Evolutionary conservation across 2,113 vertebrate genomes (phyloP).

Genomic region (Astatoreochromis straeleni): DNA sequence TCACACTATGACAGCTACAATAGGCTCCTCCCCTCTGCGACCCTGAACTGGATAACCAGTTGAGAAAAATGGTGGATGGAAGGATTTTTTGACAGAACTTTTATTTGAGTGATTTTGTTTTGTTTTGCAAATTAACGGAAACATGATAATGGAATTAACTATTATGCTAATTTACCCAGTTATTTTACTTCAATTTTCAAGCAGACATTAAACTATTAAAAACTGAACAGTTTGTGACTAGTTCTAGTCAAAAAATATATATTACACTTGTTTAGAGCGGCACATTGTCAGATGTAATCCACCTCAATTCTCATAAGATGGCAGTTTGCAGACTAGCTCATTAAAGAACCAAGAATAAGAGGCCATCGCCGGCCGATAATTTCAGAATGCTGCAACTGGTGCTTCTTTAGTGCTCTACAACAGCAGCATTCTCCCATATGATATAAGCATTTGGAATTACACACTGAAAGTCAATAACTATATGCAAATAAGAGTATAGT

Average conservation of each 20-base stretch:
- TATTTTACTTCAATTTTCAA: background rate
- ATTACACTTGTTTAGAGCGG: background rate
- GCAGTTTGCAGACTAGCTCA: background rate
- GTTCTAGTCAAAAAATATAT: background rate
- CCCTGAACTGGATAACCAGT: background rate
- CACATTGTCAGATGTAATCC: background rate
- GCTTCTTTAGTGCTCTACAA: background rate
- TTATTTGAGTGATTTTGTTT: background rate
- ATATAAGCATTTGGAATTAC: background rate
- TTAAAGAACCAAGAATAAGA: background rate
- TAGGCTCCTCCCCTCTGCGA: background rate
- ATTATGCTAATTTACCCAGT: background rate
- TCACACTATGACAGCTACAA: background rate
- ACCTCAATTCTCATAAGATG: background rate
- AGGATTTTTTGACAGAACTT: background rate
- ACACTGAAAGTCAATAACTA: background rate
- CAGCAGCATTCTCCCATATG: background rate
- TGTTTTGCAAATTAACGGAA: fast-evolving
- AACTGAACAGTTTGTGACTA: background rate
- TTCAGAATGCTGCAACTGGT: background rate
- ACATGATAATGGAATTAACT: background rate
- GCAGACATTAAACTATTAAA: background rate
- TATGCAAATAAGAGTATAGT: background rate
- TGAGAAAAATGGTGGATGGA: background rate
- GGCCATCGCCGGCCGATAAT: fast-evolving